Evolutionary conservation across 2,888 invertebrate species (phyloP).

Genomic region (Ormyrus labotus): DNA sequence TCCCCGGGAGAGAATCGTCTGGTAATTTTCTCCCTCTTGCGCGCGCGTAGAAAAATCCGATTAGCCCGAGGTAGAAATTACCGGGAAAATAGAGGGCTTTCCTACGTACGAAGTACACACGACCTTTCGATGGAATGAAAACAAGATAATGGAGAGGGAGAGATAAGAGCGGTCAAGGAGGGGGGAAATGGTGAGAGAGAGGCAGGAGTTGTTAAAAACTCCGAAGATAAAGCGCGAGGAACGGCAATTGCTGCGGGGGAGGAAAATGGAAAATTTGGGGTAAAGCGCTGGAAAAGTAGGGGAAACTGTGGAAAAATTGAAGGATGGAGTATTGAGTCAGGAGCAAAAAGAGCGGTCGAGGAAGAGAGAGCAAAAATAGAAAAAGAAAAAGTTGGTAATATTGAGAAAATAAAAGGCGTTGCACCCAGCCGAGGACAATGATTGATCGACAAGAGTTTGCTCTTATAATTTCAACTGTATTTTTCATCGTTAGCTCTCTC

Average conservation of each 20-base stretch:
- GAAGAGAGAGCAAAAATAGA: neutral
- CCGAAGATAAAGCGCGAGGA: slow-evolving; percentile 6
- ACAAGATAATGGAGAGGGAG: slow-evolving; percentile 34
- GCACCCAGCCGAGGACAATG: neutral
- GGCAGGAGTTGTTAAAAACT: slow-evolving; percentile 14
- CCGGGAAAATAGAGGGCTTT: slow-evolving; percentile 34
- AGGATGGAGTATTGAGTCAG: neutral
- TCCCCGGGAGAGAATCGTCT: slow-evolving; percentile 27
- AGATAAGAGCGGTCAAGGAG: neutral
- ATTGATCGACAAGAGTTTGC: neutral
- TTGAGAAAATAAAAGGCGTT: neutral
- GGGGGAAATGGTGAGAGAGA: neutral
- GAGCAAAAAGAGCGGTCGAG: neutral
- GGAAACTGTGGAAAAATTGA: slow-evolving; percentile 18
- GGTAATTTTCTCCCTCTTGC: slow-evolving; percentile 40
- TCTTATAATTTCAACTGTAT: neutral
- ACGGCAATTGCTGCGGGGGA: neutral
- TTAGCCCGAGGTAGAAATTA: slow-evolving; percentile 45
- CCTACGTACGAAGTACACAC: neutral
- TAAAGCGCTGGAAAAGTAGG: slow-evolving; percentile 8
- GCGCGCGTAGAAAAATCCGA: slow-evolving; percentile 44
- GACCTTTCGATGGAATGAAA: slow-evolving; percentile 48
- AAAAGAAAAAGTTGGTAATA: neutral
- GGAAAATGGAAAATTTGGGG: neutral
- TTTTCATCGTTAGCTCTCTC: too few species aligned